These are phyloP conservation scores for Troglohyphantes excavatus DNA, from an alignment of 2,888 invertebrate species.

Conservation along the genomic window DNA sequence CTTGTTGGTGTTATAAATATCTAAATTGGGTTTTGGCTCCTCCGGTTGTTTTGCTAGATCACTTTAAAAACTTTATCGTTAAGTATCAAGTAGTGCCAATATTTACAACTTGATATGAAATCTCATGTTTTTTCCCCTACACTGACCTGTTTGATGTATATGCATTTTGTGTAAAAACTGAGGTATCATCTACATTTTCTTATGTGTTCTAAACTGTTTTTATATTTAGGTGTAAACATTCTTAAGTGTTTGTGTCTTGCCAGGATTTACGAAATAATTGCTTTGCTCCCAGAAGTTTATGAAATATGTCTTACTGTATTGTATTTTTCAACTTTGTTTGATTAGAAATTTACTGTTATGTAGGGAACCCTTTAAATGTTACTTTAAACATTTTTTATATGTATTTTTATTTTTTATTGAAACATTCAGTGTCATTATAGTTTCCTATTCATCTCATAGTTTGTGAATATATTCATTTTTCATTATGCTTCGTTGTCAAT, in stretches of 20 bases:
- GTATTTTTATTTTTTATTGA: constrained; percentile 18
- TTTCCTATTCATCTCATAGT: constrained; percentile 15
- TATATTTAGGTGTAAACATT: neutral
- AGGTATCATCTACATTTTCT: neutral
- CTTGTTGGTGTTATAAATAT: too few species aligned
- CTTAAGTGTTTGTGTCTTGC: neutral
- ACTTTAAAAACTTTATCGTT: too few species aligned
- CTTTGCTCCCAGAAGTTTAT: neutral
- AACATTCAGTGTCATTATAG: constrained; percentile 8
- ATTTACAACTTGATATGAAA: neutral
- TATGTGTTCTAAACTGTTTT: neutral
- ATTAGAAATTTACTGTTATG: too few species aligned
- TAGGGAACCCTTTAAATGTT: too few species aligned
- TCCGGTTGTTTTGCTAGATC: too few species aligned
- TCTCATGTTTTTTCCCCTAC: neutral
- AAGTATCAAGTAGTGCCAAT: neutral
- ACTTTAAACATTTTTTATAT: neutral
- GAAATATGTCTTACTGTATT: neutral
- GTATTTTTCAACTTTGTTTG: neutral
- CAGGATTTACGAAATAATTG: neutral
- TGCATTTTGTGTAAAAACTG: neutral
- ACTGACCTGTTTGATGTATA: neutral
- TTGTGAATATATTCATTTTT: constrained; percentile 27
- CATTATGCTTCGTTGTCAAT: constrained; percentile 15
- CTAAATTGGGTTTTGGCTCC: too few species aligned